Conservation (phyloP, 2,797 vertebrate species). For the Hafferia zeledoni region DNA sequence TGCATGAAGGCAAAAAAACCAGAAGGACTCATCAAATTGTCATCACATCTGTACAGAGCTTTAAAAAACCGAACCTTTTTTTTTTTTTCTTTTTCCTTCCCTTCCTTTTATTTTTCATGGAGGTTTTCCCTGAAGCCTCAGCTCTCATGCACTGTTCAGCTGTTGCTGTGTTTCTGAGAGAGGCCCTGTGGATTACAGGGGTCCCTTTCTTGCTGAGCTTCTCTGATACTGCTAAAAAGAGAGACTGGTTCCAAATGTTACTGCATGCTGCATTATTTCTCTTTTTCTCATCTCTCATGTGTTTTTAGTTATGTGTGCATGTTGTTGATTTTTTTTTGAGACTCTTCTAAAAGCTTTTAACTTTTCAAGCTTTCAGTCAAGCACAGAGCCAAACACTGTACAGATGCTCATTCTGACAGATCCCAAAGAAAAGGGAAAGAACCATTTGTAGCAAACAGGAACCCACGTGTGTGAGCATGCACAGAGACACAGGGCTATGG, state of each 20-base stretch:
- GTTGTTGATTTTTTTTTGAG: background rate
- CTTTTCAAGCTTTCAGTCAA: constrained; percentile 51
- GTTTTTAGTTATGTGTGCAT: constrained; percentile 52
- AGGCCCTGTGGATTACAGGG: constrained; percentile 26
- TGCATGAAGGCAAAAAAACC: constrained; percentile 27
- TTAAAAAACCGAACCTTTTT: background rate
- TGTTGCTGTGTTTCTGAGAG: constrained; percentile 42
- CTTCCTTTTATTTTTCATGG: constrained; percentile 62
- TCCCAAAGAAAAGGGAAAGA: background rate
- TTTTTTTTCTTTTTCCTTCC: background rate
- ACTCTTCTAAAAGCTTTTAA: constrained; percentile 56
- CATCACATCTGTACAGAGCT: constrained; percentile 33
- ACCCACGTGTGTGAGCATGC: background rate
- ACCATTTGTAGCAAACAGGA: background rate
- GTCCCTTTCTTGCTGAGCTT: constrained; percentile 20
- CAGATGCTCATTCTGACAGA: constrained; percentile 27
- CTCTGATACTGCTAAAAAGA: constrained; percentile 36
- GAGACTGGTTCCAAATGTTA: constrained; percentile 53
- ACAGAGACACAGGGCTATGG: background rate
- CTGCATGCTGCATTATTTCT: constrained; percentile 36
- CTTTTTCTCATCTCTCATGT: constrained; percentile 51
- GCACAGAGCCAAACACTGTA: constrained; percentile 25
- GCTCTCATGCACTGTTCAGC: constrained; percentile 46
- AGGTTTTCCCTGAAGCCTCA: constrained; percentile 54
- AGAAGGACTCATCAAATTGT: constrained; percentile 52